A percentile compares a stretch with the other conserved stretches of the same genome.
These are phyloP conservation scores for Psettodes erumei DNA, from an alignment of 2,113 vertebrate species.

Conservation along the genomic window DNA sequence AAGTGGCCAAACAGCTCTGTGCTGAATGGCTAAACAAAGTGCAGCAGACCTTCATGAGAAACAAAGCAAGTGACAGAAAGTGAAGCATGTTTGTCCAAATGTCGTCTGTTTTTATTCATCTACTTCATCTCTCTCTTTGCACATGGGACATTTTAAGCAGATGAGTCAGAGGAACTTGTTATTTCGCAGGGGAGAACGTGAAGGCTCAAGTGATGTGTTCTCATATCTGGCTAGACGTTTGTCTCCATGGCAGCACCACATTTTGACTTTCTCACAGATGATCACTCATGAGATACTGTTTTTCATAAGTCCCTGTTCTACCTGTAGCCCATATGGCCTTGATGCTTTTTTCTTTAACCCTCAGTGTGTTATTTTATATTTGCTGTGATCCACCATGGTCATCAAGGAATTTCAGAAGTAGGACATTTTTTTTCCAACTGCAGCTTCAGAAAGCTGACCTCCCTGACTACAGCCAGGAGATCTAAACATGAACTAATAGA, in stretches of 20 bases:
- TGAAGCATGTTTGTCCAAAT: conserved; percentile 22
- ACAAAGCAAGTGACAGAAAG: conserved; percentile 36
- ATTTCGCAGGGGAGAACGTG: conserved; percentile 1
- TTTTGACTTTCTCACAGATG: conserved; percentile 2
- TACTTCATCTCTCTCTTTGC: conserved; percentile 11
- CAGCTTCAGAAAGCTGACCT: conserved; percentile 49
- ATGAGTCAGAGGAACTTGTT: conserved; percentile 56
- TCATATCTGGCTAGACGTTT: conserved; percentile 14
- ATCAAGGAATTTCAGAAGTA: conserved; percentile 15
- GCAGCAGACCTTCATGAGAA: conserved; percentile 43
- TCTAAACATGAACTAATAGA: conserved; percentile 66
- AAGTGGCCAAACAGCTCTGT: conserved; percentile 4
- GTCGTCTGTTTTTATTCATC: conserved; percentile 25
- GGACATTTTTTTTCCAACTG: conserved; percentile 10
- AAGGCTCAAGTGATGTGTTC: conserved; percentile 16
- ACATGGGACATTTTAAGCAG: conserved; percentile 13
- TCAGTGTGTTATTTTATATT: conserved; percentile 18
- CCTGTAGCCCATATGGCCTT: not conserved
- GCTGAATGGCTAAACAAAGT: conserved; percentile 24
- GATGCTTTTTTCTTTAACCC: not conserved
- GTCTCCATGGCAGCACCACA: conserved; percentile 22
- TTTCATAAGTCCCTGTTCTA: not conserved
- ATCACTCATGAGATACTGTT: not conserved
- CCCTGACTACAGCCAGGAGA: conserved; percentile 42
- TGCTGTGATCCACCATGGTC: not conserved